Conservation (phyloP, 2,797 vertebrate species). For the Anguilla marmorata region DNA sequence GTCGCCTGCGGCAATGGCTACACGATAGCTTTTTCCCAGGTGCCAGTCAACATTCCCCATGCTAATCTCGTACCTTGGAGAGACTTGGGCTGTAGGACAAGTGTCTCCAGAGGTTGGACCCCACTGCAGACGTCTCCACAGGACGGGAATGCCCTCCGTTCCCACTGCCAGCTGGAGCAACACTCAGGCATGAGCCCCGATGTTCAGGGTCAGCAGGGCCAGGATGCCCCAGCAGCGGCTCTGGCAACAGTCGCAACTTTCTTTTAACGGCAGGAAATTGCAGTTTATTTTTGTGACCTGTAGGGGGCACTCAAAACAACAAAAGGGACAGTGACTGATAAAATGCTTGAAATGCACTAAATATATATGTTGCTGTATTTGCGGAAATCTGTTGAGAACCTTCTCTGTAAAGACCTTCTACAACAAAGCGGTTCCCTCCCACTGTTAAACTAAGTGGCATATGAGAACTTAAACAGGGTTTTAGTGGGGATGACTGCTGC, state of each 20-base stretch:
- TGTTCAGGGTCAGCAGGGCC: conserved; percentile 50
- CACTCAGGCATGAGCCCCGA: conserved; percentile 51
- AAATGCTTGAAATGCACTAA: background rate
- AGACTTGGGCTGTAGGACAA: conserved; percentile 58
- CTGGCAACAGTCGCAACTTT: conserved; percentile 70
- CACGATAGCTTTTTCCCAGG: conserved; percentile 60
- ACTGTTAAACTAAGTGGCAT: background rate
- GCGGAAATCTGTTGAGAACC: background rate
- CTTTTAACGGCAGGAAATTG: conserved; percentile 59
- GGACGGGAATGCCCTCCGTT: conserved; percentile 61
- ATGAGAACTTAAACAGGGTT: background rate
- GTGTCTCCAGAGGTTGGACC: conserved; percentile 54
- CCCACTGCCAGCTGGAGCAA: conserved; percentile 46
- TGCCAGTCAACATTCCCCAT: conserved; percentile 55
- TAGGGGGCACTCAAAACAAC: background rate
- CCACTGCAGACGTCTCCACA: conserved; percentile 64
- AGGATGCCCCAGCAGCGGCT: conserved; percentile 54
- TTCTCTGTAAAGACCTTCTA: background rate
- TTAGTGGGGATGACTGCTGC: background rate
- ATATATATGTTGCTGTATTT: background rate
- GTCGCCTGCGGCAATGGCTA: conserved; percentile 62
- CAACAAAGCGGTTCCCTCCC: no score
- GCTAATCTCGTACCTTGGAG: conserved; percentile 57
- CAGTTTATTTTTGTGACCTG: background rate
- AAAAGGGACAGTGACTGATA: background rate